Conservation (phyloP, 1,140 invertebrate species). For the Chelonus insularis region DNA sequence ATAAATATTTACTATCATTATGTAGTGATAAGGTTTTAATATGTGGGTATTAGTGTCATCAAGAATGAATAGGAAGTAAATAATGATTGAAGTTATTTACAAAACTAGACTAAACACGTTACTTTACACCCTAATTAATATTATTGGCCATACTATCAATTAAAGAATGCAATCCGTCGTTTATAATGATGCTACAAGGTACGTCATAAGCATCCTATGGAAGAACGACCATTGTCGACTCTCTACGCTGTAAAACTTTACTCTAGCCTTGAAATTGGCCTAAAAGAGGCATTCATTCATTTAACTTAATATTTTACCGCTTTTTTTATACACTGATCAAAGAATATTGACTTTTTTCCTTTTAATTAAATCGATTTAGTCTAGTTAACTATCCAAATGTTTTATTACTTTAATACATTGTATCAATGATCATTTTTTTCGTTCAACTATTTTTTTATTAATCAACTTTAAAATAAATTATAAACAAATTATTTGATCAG, state of each 20-base stretch:
- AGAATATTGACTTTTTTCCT: background rate
- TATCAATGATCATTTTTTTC: background rate
- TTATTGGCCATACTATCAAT: constrained; percentile 54
- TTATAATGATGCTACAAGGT: constrained; percentile 43
- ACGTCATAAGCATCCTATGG: constrained; percentile 40
- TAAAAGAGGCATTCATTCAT: background rate
- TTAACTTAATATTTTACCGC: background rate
- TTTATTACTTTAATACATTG: background rate
- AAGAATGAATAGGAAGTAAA: constrained; percentile 8
- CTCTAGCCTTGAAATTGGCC: constrained; percentile 5
- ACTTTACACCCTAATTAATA: constrained; percentile 58
- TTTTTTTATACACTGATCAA: constrained; percentile 1
- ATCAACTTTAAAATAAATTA: too few relatives aligned
- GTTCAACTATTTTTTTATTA: background rate
- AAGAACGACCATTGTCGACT: constrained; percentile 39
- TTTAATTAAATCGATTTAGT: constrained; percentile 8
- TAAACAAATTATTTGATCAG: too few relatives aligned
- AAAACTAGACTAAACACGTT: constrained; percentile 40
- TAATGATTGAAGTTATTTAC: background rate
- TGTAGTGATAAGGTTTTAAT: too few relatives aligned
- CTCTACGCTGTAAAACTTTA: constrained; percentile 15
- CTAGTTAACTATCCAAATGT: background rate
- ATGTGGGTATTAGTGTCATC: background rate
- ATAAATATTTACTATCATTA: too few relatives aligned
- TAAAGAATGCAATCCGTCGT: constrained; percentile 52